These are phyloP conservation scores for Macrotrachela quadricornifera DNA, from an alignment of 1,140 invertebrate genomes.

Conservation along the genomic window DNA sequence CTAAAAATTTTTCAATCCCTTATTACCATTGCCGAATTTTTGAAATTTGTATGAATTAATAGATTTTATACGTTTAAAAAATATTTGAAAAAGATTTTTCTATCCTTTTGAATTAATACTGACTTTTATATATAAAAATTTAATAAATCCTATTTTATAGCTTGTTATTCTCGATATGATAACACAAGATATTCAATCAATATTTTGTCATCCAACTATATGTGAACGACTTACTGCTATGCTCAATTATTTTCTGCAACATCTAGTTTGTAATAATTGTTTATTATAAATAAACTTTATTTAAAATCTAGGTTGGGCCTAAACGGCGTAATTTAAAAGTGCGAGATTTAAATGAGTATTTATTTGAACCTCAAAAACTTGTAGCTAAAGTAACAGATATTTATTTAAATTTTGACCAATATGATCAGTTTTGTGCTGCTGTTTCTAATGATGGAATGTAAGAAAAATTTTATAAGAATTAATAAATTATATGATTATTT, in stretches of 20 bases:
- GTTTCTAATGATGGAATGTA: slow-evolving; percentile 49
- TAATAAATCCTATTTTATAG: too few relatives aligned
- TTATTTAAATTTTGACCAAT: slow-evolving; percentile 55
- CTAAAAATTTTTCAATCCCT: too few relatives aligned
- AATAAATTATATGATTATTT: slow-evolving; percentile 16
- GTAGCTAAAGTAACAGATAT: slow-evolving; percentile 72
- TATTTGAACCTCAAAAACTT: slow-evolving; percentile 67
- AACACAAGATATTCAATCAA: slow-evolving; percentile 53
- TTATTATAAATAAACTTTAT: too few relatives aligned
- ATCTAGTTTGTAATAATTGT: slow-evolving; percentile 42
- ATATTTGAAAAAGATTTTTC: too few relatives aligned
- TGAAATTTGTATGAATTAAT: slow-evolving; percentile 69
- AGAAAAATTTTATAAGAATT: too few relatives aligned
- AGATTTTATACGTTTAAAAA: slow-evolving; percentile 63
- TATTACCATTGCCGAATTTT: slow-evolving; percentile 69
- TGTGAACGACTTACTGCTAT: slow-evolving; percentile 75
- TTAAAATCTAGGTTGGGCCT: too few relatives aligned
- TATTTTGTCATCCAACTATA: slow-evolving; percentile 71
- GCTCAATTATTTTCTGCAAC: slow-evolving; percentile 77
- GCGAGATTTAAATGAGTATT: slow-evolving; percentile 67
- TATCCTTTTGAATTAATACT: too few relatives aligned
- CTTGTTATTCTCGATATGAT: slow-evolving; percentile 32
- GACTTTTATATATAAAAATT: too few relatives aligned
- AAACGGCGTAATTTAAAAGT: slow-evolving; percentile 34
- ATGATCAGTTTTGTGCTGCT: slow-evolving; percentile 57